phyloP scores from a whole-genome alignment of 2,888 invertebrate genomes.

The Digitonthophagus gazella region DNA sequence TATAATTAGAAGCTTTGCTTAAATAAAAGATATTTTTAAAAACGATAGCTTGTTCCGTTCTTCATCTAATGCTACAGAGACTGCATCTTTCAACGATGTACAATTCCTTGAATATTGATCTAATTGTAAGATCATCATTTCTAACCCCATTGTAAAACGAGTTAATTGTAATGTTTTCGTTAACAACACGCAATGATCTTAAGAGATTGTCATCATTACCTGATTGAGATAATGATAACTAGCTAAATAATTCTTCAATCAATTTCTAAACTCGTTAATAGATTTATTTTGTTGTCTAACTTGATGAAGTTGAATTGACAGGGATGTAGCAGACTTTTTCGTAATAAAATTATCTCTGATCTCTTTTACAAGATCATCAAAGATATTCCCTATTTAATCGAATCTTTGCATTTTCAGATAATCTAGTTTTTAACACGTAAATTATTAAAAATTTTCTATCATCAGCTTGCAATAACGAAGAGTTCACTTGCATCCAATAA shows the following conservation, averaged over 20 bases:
- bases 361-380: too few relatives aligned
- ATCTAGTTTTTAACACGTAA: too few relatives aligned
- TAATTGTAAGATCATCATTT: background rate
- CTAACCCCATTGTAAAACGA: background rate
- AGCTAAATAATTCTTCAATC: slow-evolving; percentile 11
- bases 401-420: too few relatives aligned
- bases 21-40: background rate
- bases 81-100: background rate
- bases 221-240: background rate
- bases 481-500: too few relatives aligned
- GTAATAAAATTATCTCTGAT: slow-evolving; percentile 9
- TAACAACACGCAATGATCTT: background rate
- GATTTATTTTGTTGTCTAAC: slow-evolving; percentile 11
- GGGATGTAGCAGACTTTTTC: slow-evolving; percentile 3
- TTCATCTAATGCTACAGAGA: background rate
- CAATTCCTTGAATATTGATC: background rate
- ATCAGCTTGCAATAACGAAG: too few relatives aligned
- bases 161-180: background rate
- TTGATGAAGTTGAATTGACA: slow-evolving; percentile 10
- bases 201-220: background rate
- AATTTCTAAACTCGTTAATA: background rate
- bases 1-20: background rate
- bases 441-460: too few relatives aligned
- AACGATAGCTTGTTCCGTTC: background rate
- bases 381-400: too few relatives aligned